Percentiles rank a stretch among this genome's conserved stretches.
Conservation (phyloP, 64 coral and sea anemone species). For the Dendrophyllia cribrosa region DNA sequence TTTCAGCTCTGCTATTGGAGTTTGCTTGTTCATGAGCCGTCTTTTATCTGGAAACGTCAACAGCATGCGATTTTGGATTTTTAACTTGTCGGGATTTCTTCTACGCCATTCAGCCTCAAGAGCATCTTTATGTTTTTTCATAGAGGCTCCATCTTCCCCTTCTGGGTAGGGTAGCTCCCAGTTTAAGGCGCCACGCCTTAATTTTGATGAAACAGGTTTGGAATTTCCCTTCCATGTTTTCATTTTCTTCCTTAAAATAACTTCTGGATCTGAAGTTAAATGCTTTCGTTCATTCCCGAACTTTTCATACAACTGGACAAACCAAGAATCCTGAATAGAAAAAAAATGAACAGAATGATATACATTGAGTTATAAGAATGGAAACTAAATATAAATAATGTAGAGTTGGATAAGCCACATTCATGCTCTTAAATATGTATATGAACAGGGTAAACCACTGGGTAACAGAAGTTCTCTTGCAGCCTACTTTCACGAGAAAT, state of each 20-base stretch:
- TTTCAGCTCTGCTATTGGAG: background rate
- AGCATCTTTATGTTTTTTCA: slow-evolving; percentile 19
- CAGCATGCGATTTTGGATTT: slow-evolving; percentile 7
- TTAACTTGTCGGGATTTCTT: slow-evolving; percentile 9
- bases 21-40: slow-evolving; percentile 25
- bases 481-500: too few species aligned
- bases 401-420: too few species aligned
- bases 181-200: slow-evolving; percentile 39
- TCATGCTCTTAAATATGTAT: too few species aligned
- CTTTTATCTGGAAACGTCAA: slow-evolving; percentile 30
- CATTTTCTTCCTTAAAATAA: background rate
- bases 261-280: background rate
- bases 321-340: too few species aligned
- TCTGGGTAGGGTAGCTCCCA: slow-evolving; percentile 64
- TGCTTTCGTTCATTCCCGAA: slow-evolving; percentile 13
- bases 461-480: too few species aligned
- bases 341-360: too few species aligned
- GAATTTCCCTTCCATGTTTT: background rate
- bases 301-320: background rate
- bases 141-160: slow-evolving; percentile 60
- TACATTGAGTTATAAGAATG: too few species aligned
- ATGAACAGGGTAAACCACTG: too few species aligned
- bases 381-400: too few species aligned
- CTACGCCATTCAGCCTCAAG: slow-evolving; percentile 4
- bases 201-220: background rate